Conservation (phyloP, 2,797 vertebrate species). For the Typhlichthys subterraneus region DNA sequence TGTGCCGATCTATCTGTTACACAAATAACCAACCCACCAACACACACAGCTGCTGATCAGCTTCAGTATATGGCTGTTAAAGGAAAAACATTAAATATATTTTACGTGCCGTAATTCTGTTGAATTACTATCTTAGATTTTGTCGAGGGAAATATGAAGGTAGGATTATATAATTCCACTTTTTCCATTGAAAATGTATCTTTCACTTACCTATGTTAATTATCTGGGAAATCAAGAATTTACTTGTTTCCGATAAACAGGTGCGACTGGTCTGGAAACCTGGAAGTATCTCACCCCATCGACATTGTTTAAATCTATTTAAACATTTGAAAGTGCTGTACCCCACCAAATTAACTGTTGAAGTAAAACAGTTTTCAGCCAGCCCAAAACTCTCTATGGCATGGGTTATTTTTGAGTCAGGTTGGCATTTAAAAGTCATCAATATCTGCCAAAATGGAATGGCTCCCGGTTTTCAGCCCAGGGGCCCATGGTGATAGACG, state of each 20-base stretch:
- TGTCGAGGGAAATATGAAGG: no score
- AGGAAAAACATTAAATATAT: background rate
- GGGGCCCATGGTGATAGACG: constrained; percentile 49
- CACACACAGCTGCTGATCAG: constrained; percentile 63
- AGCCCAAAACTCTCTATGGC: no score
- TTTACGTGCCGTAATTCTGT: no score
- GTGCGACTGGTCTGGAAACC: background rate
- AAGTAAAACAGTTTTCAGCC: no score
- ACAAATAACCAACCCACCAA: constrained; percentile 41
- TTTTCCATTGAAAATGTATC: background rate
- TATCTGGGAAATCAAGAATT: background rate
- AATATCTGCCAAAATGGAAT: constrained; percentile 39
- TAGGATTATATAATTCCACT: background rate
- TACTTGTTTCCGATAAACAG: background rate
- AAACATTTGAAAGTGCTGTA: no score
- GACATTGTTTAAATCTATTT: no score
- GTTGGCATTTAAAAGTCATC: constrained; percentile 54
- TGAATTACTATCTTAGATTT: no score
- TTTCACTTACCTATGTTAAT: background rate
- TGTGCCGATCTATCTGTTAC: constrained; percentile 37
- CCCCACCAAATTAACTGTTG: no score
- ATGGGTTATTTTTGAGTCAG: constrained; percentile 37
- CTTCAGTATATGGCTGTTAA: constrained; percentile 23
- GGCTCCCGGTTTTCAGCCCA: constrained; percentile 43
- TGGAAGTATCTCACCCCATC: no score